phyloP scores from a whole-genome alignment of 2,888 invertebrate genomes.

The Panzeria rudis region DNA sequence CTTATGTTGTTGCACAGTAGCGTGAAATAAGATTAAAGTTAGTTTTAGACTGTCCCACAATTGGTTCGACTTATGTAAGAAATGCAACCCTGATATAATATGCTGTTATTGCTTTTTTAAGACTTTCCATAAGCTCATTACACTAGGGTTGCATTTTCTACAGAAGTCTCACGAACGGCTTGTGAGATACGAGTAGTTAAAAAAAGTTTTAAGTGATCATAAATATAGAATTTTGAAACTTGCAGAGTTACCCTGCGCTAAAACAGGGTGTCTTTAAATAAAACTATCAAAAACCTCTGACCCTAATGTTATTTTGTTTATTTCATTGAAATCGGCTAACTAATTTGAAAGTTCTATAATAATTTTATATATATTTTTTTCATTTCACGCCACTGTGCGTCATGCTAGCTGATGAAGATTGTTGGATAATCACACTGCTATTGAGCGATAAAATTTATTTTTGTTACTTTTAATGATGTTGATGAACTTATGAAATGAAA shows the following conservation, averaged over 20 bases:
- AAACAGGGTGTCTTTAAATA: neutral
- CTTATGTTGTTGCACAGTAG: constrained; percentile 9
- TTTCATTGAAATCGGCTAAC: neutral
- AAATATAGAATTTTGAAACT: neutral
- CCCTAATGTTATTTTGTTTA: neutral
- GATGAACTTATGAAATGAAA: constrained; percentile 43
- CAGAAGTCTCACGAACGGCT: no score
- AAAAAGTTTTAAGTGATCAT: neutral
- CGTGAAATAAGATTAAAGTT: neutral
- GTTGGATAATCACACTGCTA: constrained; percentile 35
- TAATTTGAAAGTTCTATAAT: neutral
- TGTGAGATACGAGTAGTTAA: no score
- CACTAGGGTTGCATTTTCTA: no score
- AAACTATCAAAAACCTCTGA: no score
- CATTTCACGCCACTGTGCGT: neutral
- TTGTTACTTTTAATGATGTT: constrained; percentile 41
- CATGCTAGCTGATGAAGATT: constrained; percentile 5
- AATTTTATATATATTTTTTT: neutral
- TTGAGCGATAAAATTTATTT: neutral
- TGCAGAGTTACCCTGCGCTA: neutral
- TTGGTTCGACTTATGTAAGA: no score
- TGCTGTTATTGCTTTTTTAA: no score
- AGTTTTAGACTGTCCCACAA: no score
- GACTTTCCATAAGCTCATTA: no score
- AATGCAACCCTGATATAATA: no score